phyloP scores from a whole-genome alignment of 2,113 vertebrate genomes.

The Onychostoma macrolepis region DNA sequence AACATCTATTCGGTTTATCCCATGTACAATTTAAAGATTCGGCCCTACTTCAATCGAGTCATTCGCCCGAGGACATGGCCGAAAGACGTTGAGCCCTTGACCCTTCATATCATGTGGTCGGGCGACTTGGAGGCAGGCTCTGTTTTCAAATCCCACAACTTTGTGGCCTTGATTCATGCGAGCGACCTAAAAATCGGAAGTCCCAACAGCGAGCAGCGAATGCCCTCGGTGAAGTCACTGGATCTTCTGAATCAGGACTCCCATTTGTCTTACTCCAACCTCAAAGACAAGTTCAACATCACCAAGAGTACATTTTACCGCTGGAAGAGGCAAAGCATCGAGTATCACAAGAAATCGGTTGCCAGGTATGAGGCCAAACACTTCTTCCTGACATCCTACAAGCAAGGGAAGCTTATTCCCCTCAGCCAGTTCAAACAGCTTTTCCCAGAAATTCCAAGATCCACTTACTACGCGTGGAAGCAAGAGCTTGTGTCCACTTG shows the following conservation, averaged over 20 bases:
- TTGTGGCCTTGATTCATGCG: constrained; percentile 85
- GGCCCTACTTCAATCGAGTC: constrained; percentile 91
- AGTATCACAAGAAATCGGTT: constrained; percentile 86
- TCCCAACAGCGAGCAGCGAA: constrained; percentile 55
- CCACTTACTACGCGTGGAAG: constrained; percentile 96
- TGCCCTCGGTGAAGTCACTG: constrained; percentile 72
- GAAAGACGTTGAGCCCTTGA: constrained; percentile 70
- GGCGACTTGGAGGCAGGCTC: constrained; percentile 81
- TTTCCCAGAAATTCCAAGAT: constrained; percentile 94
- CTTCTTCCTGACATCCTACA: constrained; percentile 88
- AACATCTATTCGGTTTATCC: constrained; percentile 96
- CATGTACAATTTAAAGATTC: constrained; percentile 93
- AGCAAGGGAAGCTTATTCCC: constrained; percentile 84
- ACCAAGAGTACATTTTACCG: constrained; percentile 95
- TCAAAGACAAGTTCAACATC: constrained; percentile 86
- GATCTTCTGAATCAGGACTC: constrained; percentile 78
- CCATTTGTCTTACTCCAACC: constrained; percentile 82
- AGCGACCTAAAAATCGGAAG: constrained; percentile 69
- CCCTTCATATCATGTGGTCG: constrained; percentile 94
- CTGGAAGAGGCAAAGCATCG: constrained; percentile 90
- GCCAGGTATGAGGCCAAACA: constrained; percentile 92
- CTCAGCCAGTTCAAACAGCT: constrained; percentile 89
- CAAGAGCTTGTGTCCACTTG: constrained; percentile 85
- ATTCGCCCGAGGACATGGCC: constrained; percentile 83
- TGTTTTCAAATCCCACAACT: constrained; percentile 86